Base-by-base conservation (phyloP, 2,113 vertebrate genomes). In the Melanerpes aurifrons region DNA sequence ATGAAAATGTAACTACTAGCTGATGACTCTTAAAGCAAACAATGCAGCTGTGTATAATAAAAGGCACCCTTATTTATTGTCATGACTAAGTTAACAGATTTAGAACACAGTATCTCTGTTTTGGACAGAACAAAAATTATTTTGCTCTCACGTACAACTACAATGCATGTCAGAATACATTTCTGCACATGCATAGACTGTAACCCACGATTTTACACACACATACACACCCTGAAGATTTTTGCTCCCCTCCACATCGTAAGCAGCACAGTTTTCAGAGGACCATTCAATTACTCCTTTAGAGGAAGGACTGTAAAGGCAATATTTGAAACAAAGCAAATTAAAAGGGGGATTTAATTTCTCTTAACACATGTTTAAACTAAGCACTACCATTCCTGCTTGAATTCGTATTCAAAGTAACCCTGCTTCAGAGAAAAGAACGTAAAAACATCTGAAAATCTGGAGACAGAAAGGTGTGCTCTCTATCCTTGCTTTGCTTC, bases 21-120 rank as follows among this genome's bases (percentile, higher is more conserved):
- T 96, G 93, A 72, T 67, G 73, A 70, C 86, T 85, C 77, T 93
- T 94, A 96, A 95, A 90, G 19, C 78, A 89, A 94, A 97, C 93
- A 96, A 97, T 96, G 95, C 95, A 95, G 92, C 94, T 93, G 89
- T 94, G 91, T 90, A 94, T 76, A 95, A 96, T 95, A 95, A 95
- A 96, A 96, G 94, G 70, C 87, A 95, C 82, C 94, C 93, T 95
- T 95, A 95, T 96, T 95, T 95, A 94, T 96, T 96, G 95, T 95
- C 90, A 72, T 86, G 77, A 82, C 82, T 90, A 91, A 96, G 79
- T 96, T 96, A 89, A 74, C 58, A 67, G 87, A 91, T 94, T 90
- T 74, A 88, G 94, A 96, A 96, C 94, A 94, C 95, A 94, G 90
- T 35, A 96, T 28, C 93, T 88, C 93, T 96, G 92, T 94, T 94